Base-by-base conservation (phyloP, 2,113 vertebrate genomes). In the Jacana jacana region DNA sequence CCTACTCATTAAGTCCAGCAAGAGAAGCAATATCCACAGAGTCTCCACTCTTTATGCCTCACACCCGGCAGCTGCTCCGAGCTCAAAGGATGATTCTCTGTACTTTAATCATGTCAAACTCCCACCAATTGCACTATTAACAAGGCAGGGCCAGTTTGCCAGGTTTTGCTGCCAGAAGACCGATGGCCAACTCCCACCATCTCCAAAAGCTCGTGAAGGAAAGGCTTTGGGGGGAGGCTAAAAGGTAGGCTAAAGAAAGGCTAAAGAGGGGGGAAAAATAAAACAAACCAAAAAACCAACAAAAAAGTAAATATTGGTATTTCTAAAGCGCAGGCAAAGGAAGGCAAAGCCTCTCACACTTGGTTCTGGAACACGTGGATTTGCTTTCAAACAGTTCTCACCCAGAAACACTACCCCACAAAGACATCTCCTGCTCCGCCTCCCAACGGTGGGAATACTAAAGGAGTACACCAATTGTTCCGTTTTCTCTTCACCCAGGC, bases 231-330 rank as follows among this genome's bases (percentile, higher is more conserved):
- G 10, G 46, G 52, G n/a, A n/a, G n/a, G n/a, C n/a, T n/a, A n/a
- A n/a, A n/a, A n/a, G n/a, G n/a, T n/a, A n/a, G n/a, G n/a, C n/a
- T n/a, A n/a, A n/a, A n/a, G n/a, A n/a, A n/a, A n/a, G n/a, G n/a
- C n/a, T n/a, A n/a, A n/a, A n/a, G n/a, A n/a, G n/a, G n/a, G n/a
- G n/a, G n/a, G n/a, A n/a, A n/a, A n/a, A n/a, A n/a, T n/a, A n/a
- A n/a, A n/a, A n/a, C n/a, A n/a, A n/a, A n/a, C n/a, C n/a, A n/a
- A n/a, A n/a, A n/a, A n/a, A n/a, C n/a, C n/a, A n/a, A n/a, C n/a
- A n/a, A n/a, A n/a, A n/a, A n/a, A n/a, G n/a, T n/a, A n/a, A 96
- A 89, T 85, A 93, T 91, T 85, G 85, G 92, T 10, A 72, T 88
- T 93, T 78, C 93, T 93, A 80, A 92, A 91, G 94, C 3, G 52